A percentile compares a stretch with the other conserved stretches of the same genome.
Evolutionary conservation across 1,140 invertebrate genomes (phyloP).

Genomic region (Macrostomum lignano): DNA sequence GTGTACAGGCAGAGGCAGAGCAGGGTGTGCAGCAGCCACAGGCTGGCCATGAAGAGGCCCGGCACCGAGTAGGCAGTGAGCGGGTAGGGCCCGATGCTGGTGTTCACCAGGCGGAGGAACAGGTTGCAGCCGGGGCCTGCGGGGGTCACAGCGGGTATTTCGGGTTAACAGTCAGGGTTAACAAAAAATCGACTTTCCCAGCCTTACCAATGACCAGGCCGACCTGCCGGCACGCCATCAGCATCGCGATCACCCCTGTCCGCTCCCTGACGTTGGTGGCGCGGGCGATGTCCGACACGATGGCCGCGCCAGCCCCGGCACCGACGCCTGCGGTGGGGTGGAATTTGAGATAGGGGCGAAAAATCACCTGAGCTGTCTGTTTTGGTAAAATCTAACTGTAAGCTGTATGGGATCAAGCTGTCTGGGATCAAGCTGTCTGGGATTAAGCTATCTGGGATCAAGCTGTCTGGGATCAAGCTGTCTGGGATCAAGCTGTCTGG

Average conservation of each 20-base stretch:
- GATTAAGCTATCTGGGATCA: too few species aligned
- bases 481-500: too few species aligned
- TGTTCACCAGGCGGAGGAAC: slow-evolving; percentile 16
- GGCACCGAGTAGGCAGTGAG: slow-evolving; percentile 19
- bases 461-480: too few species aligned
- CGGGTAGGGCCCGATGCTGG: slow-evolving; percentile 14
- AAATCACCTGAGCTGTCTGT: too few species aligned
- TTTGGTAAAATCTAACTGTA: too few species aligned
- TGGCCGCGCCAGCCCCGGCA: slow-evolving; percentile 12
- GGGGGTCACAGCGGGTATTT: not conserved
- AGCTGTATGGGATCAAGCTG: too few species aligned
- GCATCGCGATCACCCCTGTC: slow-evolving; percentile 15
- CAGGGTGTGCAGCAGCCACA: slow-evolving; percentile 9
- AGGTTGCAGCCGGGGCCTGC: slow-evolving; percentile 19
- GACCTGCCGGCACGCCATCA: slow-evolving; percentile 17
- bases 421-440: too few species aligned
- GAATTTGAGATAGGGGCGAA: not conserved
- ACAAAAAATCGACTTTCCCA: not conserved
- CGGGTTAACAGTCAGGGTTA: not conserved
- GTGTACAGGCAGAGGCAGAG: slow-evolving; percentile 7
- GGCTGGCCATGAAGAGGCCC: slow-evolving; percentile 11
- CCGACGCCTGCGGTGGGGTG: slow-evolving; percentile 14
- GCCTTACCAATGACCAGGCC: slow-evolving; percentile 16
- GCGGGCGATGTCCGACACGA: slow-evolving; percentile 17
- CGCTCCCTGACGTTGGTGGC: slow-evolving; percentile 16